Conservation (phyloP, 2,113 vertebrate species). For the Callithrix jacchus region DNA sequence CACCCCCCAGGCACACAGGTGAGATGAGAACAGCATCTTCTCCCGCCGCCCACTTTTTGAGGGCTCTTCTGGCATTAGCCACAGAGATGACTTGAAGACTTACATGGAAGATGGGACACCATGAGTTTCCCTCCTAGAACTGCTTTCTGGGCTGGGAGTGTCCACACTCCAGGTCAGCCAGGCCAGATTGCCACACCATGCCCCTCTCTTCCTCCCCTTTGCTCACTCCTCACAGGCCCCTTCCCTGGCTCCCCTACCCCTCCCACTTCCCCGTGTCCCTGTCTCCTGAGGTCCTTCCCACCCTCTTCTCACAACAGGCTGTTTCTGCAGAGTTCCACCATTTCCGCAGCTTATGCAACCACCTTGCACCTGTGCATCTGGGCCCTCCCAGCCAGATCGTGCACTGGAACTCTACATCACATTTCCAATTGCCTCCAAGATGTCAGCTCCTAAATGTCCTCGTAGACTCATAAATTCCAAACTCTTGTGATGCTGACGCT, state of each 20-base stretch:
- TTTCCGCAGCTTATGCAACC: not conserved
- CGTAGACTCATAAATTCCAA: not conserved
- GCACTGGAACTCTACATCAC: not conserved
- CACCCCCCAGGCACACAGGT: rapidly evolving
- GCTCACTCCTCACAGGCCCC: not conserved
- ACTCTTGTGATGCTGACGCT: rapidly evolving
- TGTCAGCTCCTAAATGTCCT: not conserved
- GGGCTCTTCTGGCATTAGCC: not conserved
- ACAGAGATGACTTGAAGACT: not conserved
- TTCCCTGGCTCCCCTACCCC: not conserved
- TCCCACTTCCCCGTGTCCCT: rapidly evolving
- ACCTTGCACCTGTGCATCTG: not conserved
- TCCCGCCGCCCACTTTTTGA: not conserved
- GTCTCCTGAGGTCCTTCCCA: not conserved
- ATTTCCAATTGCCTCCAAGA: not conserved
- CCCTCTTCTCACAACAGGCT: not conserved
- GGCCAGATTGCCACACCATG: rapidly evolving
- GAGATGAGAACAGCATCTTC: not conserved
- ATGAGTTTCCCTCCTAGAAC: not conserved
- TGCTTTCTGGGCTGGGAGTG: not conserved
- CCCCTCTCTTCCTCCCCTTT: not conserved
- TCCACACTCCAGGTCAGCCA: not conserved
- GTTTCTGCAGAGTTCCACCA: not conserved
- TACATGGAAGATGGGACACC: not conserved
- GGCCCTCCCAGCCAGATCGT: too few relatives aligned